Base-by-base conservation (phyloP, 1,140 invertebrate genomes). In the Eurosta solidaginis region DNA sequence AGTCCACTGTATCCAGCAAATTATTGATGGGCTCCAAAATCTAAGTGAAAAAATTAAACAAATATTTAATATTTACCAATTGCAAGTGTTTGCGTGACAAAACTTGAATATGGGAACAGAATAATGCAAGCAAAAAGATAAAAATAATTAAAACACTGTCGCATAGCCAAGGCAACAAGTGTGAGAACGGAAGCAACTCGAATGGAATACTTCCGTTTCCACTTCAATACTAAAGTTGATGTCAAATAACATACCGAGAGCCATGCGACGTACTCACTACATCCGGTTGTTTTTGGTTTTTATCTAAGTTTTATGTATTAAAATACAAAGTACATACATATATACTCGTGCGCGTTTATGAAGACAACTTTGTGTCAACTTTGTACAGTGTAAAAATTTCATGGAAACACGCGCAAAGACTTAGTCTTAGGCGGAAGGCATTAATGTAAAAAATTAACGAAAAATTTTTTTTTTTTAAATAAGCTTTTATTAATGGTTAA, bases 1-100 rank as follows among this genome's bases (percentile, higher is more conserved):
- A 99, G 74, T 92, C 90, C 22, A 96, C 93, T 0, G 91, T 92
- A 45, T 96, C 93, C 81, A 99, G 88, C 17, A 99, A 88, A 54
- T 92, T 90, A 90, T 99, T 99, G 81, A 98, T 97, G 1, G 96
- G 95, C 77, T 96, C 94, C 77, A 97, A 92, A 42, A 97, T 94
- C 91, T 94, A 83, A 9, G 87, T 77, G 40, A 20, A 52, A 29
- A 59, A 36, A 74, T 42, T 20, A 47, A 47, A 17, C 3, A 10
- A 47, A 47, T 47, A 3, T 47, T 14, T 17, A 17, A 47, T 17
- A 47, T 17, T 12, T 12, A 10, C 12, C n/a, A 47, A 47, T 17
- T 10, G 12, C 12, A 3, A 47, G n/a, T 17, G 3, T 10, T 10
- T 47, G 12, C 14, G 12, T 9, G 12, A 3, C 12, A 47, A 47